phyloP scores from a whole-genome alignment of 1,140 invertebrate genomes.

The Drosophila lacteicornis region DNA sequence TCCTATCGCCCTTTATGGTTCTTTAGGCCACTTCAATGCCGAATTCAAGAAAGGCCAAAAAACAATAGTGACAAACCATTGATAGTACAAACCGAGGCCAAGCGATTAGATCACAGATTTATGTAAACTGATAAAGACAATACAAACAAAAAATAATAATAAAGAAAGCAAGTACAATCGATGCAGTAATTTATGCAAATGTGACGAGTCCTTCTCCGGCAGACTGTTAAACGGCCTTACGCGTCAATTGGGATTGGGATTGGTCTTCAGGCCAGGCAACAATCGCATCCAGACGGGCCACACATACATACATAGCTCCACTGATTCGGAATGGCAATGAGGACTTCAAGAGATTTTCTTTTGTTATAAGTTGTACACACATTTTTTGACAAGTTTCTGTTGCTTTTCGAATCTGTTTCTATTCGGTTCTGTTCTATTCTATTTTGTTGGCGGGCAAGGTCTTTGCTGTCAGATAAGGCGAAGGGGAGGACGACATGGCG shows the following conservation, averaged over 20 bases:
- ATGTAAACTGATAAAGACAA: slow-evolving; percentile 32
- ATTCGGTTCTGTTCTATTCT: slow-evolving; percentile 14
- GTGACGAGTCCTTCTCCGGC: slow-evolving; percentile 51
- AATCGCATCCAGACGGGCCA: slow-evolving; percentile 13
- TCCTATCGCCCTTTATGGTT: background rate
- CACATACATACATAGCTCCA: slow-evolving; percentile 9
- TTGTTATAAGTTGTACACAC: slow-evolving; percentile 44
- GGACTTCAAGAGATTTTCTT: slow-evolving; percentile 59
- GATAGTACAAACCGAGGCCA: background rate
- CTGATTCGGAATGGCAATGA: slow-evolving; percentile 61
- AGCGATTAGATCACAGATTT: slow-evolving; percentile 46
- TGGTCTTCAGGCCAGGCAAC: slow-evolving; percentile 16
- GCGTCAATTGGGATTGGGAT: slow-evolving; percentile 55
- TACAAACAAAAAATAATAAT: background rate
- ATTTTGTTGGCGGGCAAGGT: slow-evolving; percentile 51
- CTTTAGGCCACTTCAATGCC: background rate
- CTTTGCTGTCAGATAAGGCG: slow-evolving; percentile 26
- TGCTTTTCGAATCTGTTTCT: background rate
- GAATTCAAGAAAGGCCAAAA: background rate
- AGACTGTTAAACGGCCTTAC: slow-evolving; percentile 76
- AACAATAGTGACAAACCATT: background rate
- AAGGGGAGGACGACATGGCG: slow-evolving; percentile 7
- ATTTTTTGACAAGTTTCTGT: slow-evolving; percentile 44
- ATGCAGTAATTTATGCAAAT: slow-evolving; percentile 62
- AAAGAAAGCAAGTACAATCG: slow-evolving; percentile 23